These are phyloP conservation scores for Pristionchus maxplancki DNA, from an alignment of 2,888 invertebrate genomes.

Conservation along the genomic window DNA sequence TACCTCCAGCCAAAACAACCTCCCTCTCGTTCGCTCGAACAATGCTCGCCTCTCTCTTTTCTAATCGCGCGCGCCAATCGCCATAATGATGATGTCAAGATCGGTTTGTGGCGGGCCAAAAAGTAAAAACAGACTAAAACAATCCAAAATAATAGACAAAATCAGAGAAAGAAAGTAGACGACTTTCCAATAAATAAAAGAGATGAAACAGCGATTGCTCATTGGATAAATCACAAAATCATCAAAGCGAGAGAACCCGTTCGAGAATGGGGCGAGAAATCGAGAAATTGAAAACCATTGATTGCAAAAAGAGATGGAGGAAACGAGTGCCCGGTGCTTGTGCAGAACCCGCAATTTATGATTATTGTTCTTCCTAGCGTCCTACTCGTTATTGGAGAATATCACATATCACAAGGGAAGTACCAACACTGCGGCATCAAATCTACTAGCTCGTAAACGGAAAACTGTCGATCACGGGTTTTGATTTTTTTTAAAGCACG, in stretches of 20 bases:
- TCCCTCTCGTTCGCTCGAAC: neutral
- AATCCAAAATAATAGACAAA: neutral
- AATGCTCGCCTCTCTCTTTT: slow-evolving; percentile 10
- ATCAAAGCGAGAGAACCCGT: neutral
- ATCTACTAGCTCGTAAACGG: no score
- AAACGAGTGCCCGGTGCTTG: no score
- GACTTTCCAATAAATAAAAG: neutral
- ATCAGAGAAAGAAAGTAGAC: neutral
- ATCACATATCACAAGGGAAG: no score
- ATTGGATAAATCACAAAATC: neutral
- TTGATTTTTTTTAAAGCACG: no score
- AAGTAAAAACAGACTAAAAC: neutral
- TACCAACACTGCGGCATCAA: no score
- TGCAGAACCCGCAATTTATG: neutral
- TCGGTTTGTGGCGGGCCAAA: slow-evolving; percentile 2
- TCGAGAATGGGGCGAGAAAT: neutral
- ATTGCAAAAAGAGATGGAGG: neutral
- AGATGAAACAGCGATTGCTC: neutral
- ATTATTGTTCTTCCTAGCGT: neutral
- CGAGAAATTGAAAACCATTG: neutral
- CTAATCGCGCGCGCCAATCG: slow-evolving; percentile 12
- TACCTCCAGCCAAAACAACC: slow-evolving; percentile 39
- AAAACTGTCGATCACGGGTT: no score
- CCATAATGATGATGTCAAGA: neutral
- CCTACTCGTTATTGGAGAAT: neutral